phyloP scores from a whole-genome alignment of 1,140 invertebrate genomes.

The Euschistus heros region DNA sequence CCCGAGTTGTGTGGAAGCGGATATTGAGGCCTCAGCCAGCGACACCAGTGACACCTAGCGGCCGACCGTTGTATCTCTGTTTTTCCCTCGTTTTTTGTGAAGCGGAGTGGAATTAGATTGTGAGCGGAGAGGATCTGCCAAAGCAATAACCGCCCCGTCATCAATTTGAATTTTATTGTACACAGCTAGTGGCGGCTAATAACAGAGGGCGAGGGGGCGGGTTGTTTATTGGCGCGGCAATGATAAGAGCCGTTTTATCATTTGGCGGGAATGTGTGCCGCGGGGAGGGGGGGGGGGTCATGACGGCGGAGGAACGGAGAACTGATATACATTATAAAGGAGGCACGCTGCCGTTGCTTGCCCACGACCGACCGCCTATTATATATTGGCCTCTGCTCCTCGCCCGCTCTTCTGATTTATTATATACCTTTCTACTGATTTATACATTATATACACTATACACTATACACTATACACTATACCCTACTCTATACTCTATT shows the following conservation, averaged over 20 bases:
- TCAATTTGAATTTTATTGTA: no score
- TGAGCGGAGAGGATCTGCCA: no score
- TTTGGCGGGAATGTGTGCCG: constrained; percentile 6
- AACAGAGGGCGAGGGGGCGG: constrained; percentile 1
- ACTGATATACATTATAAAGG: constrained; percentile 17
- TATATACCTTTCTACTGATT: neutral
- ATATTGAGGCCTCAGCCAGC: no score
- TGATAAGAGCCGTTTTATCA: constrained; percentile 12
- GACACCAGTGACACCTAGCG: no score
- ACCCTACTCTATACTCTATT: neutral
- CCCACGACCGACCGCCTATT: neutral
- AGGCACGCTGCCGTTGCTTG: neutral
- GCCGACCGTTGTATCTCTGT: no score
- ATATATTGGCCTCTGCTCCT: neutral
- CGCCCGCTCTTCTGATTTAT: neutral
- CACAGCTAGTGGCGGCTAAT: neutral
- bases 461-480: neutral
- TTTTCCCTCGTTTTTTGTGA: no score
- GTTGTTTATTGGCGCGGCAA: constrained; percentile 2
- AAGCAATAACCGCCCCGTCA: no score
- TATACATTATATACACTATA: no score
- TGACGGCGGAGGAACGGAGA: neutral
- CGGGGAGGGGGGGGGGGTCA: neutral
- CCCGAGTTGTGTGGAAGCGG: no score
- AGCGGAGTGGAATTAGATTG: no score